A percentile compares a stretch with the other conserved stretches of the same genome.
These are phyloP conservation scores for Drosophila differens DNA, from an alignment of 2,888 invertebrate genomes.

Conservation along the genomic window DNA sequence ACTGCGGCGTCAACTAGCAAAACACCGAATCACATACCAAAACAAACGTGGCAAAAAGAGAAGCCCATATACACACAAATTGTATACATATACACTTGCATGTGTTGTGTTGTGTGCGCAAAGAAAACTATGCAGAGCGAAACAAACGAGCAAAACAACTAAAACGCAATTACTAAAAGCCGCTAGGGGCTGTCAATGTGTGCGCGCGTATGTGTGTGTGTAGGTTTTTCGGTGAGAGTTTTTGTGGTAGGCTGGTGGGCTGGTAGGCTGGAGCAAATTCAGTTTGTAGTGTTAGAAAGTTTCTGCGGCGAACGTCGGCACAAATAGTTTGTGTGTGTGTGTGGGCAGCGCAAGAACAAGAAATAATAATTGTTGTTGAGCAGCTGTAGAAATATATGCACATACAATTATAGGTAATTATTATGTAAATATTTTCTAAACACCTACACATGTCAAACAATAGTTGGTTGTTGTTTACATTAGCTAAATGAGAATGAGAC, in stretches of 20 bases:
- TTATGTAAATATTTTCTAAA: constrained; percentile 13
- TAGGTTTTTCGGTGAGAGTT: constrained; percentile 10
- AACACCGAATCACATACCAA: constrained; percentile 64
- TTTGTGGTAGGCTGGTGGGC: constrained; percentile 5
- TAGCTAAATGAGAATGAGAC: constrained; percentile 6
- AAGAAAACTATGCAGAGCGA: constrained; percentile 64
- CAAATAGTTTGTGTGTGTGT: not conserved
- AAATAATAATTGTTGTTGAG: constrained; percentile 4
- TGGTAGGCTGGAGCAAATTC: constrained; percentile 18
- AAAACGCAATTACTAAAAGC: constrained; percentile 68
- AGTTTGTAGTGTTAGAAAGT: constrained; percentile 33
- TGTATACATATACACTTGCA: not conserved
- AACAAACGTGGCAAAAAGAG: constrained; percentile 61
- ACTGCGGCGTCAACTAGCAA: constrained; percentile 50
- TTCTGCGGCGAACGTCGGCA: constrained; percentile 6
- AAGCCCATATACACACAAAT: constrained; percentile 15
- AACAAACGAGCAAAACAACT: constrained; percentile 78
- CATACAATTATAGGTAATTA: constrained; percentile 2
- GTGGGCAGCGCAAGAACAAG: constrained; percentile 17
- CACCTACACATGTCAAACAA: constrained; percentile 5
- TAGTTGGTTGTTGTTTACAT: constrained; percentile 39
- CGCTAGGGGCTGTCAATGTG: constrained; percentile 13
- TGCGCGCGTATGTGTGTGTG: constrained; percentile 15
- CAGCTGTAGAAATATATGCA: constrained; percentile 17
- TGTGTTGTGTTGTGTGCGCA: not conserved